Conservation (phyloP, 2,113 vertebrate genomes). For the Dasyurus viverrinus region DNA sequence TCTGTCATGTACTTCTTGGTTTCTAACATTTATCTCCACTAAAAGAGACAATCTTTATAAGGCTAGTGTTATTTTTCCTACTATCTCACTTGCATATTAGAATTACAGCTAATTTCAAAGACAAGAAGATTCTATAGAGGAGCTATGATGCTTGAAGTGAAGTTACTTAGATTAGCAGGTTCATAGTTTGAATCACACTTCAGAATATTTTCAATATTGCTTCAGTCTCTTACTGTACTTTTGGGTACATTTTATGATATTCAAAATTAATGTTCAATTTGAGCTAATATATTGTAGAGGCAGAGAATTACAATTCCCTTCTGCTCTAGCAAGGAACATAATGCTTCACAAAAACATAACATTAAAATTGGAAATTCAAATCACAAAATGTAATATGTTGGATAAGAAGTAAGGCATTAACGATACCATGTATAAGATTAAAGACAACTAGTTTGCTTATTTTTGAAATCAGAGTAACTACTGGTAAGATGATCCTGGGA, state of each 20-base stretch:
- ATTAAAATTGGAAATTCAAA: background rate
- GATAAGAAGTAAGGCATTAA: background rate
- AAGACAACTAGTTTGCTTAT: background rate
- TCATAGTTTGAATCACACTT: background rate
- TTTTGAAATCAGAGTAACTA: background rate
- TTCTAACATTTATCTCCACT: conserved; percentile 17
- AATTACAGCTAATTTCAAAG: background rate
- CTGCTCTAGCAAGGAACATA: background rate
- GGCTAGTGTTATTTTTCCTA: background rate
- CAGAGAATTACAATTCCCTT: background rate
- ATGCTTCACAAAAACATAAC: background rate
- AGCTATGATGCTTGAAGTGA: background rate
- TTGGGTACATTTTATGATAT: background rate
- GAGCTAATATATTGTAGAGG: background rate
- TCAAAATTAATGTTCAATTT: background rate
- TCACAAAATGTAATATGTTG: background rate
- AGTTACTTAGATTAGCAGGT: background rate
- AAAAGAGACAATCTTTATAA: background rate
- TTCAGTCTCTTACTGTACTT: background rate
- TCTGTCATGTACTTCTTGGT: background rate
- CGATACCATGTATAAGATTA: background rate
- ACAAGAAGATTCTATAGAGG: background rate
- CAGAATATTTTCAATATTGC: background rate
- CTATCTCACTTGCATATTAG: background rate
- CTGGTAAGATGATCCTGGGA: background rate